These are phyloP conservation scores for Osmerus eperlanus DNA, from an alignment of 2,113 vertebrate genomes.

Conservation along the genomic window DNA sequence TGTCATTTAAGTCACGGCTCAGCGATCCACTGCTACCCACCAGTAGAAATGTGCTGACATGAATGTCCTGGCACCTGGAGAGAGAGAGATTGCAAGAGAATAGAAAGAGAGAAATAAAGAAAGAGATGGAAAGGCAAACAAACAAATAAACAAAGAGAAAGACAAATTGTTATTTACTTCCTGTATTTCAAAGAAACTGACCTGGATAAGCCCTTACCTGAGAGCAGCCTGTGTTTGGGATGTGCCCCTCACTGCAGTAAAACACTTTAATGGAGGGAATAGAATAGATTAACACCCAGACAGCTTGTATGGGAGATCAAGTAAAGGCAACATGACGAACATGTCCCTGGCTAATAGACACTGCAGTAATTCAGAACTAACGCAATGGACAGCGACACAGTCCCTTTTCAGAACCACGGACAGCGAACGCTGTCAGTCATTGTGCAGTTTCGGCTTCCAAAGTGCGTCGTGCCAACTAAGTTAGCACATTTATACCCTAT, in stretches of 20 bases:
- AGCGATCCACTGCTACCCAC: conserved; percentile 43
- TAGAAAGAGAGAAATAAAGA: neutral
- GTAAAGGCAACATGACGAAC: too few relatives aligned
- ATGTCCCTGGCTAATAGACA: conserved; percentile 7
- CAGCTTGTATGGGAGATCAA: too few relatives aligned
- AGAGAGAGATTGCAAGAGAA: neutral
- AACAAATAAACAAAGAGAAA: neutral
- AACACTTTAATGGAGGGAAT: conserved; percentile 12
- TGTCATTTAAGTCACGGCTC: too few relatives aligned
- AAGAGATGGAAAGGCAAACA: neutral
- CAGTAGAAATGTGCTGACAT: conserved; percentile 1
- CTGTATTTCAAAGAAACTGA: neutral
- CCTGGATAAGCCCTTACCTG: conserved; percentile 36
- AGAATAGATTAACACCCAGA: neutral
- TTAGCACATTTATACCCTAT: too few relatives aligned
- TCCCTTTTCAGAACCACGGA: too few relatives aligned
- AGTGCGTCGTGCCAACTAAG: too few relatives aligned
- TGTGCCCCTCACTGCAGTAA: conserved; percentile 12
- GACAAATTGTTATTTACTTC: neutral
- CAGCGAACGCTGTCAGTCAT: too few relatives aligned
- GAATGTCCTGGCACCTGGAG: conserved; percentile 36
- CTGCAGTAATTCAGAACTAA: too few relatives aligned
- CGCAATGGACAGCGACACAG: too few relatives aligned
- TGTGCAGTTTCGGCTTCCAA: too few relatives aligned
- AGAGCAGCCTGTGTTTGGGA: conserved; percentile 10